Evolutionary conservation across 2,797 vertebrate species (phyloP).

Genomic region (Sebastes hubbsi): DNA sequence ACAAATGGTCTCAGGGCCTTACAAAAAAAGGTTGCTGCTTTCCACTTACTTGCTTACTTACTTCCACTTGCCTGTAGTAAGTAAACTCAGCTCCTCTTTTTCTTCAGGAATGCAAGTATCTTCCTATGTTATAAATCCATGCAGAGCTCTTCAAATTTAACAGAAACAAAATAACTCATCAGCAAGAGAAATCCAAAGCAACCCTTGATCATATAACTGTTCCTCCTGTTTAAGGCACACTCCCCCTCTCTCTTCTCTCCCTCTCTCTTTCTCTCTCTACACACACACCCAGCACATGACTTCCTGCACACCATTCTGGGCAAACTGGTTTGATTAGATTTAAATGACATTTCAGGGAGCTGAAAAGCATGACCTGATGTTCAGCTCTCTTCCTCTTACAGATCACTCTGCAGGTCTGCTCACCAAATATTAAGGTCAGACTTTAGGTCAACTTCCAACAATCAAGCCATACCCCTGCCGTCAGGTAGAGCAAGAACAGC

Average conservation of each 20-base stretch:
- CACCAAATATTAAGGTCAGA: background rate
- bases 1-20: background rate
- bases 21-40: background rate
- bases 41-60: background rate
- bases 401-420: background rate
- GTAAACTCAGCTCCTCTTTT: slow-evolving; percentile 1
- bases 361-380: background rate
- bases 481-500: background rate
- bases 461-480: background rate
- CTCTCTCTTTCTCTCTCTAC: background rate
- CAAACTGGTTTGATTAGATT: slow-evolving; percentile 66
- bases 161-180: background rate
- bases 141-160: background rate
- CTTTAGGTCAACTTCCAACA: background rate
- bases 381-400: background rate
- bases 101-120: background rate
- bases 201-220: slow-evolving; percentile 24
- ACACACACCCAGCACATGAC: slow-evolving; percentile 37
- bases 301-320: slow-evolving; percentile 26
- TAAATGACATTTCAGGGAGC: slow-evolving; percentile 10
- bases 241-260: background rate
- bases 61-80: slow-evolving; percentile 14
- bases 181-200: slow-evolving; percentile 27
- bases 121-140: slow-evolving; percentile 12
- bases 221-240: slow-evolving; percentile 19